Conservation (phyloP, 2,113 vertebrate species). For the Mustelus asterias region DNA sequence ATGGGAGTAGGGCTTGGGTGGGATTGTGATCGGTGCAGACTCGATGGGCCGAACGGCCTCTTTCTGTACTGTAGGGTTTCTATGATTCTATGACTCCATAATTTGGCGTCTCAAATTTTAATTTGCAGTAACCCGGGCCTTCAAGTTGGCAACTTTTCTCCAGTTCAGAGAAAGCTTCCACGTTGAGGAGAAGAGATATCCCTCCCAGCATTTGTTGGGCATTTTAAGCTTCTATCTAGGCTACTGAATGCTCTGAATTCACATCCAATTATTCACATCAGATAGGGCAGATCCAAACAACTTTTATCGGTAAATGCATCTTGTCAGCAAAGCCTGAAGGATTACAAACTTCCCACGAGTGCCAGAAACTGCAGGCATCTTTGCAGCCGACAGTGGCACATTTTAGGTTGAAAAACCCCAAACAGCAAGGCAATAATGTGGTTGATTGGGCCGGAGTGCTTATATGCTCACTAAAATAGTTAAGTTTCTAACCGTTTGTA, state of each 20-base stretch:
- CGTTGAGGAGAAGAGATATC: not conserved
- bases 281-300: not conserved
- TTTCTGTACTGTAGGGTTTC: too few species aligned
- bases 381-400: not conserved
- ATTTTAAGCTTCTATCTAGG: not conserved
- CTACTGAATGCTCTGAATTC: not conserved
- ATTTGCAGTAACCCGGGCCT: not conserved
- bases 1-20: too few species aligned
- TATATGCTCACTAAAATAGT: not conserved
- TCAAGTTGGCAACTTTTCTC: not conserved
- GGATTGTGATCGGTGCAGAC: too few species aligned
- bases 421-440: not conserved
- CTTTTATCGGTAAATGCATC: not conserved
- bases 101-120: not conserved
- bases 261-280: not conserved
- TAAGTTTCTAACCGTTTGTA: not conserved
- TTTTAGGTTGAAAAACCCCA: not conserved
- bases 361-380: constrained; percentile 13
- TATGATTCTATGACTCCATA: too few species aligned
- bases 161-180: not conserved
- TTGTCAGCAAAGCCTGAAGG: not conserved
- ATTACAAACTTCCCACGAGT: not conserved
- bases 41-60: too few species aligned
- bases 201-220: not conserved
- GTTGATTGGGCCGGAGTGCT: not conserved